Percentiles rank a stretch among this genome's conserved stretches.
These are phyloP conservation scores for Malthinus seriepunctatus DNA, from an alignment of 2,888 invertebrate species.

Conservation along the genomic window DNA sequence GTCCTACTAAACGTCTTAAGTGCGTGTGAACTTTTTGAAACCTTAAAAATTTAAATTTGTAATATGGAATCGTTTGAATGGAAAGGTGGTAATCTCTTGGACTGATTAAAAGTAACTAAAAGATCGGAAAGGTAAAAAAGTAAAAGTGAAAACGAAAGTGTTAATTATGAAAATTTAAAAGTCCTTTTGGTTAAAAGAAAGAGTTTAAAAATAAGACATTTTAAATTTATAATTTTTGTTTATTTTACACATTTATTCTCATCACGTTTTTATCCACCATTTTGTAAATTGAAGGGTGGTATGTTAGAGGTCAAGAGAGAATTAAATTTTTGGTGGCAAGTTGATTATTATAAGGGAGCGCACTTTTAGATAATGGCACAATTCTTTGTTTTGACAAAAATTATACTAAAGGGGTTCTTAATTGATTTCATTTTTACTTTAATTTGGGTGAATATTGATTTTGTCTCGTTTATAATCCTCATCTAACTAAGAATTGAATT, in stretches of 20 bases:
- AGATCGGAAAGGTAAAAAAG: too few relatives aligned
- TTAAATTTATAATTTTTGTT: conserved; percentile 1
- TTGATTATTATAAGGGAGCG: conserved; percentile 4
- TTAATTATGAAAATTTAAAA: too few relatives aligned
- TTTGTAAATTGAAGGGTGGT: conserved; percentile 2
- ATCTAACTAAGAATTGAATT: not conserved
- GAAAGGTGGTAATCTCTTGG: too few relatives aligned
- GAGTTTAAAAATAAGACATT: not conserved
- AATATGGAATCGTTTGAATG: too few relatives aligned
- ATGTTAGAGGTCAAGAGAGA: conserved; percentile 4
- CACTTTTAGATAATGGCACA: not conserved
- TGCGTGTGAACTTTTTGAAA: too few relatives aligned
- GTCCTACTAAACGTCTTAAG: too few relatives aligned
- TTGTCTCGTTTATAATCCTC: not conserved
- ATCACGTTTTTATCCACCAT: conserved; percentile 7
- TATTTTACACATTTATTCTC: not conserved
- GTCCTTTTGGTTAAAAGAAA: too few relatives aligned
- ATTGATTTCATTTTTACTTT: conserved; percentile 4
- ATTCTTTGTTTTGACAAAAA: conserved; percentile 6
- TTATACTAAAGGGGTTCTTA: conserved; percentile 7
- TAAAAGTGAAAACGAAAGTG: too few relatives aligned
- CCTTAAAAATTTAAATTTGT: too few relatives aligned
- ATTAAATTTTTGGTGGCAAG: conserved; percentile 5
- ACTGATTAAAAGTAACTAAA: too few relatives aligned
- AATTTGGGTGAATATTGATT: conserved; percentile 5